A percentile compares a stretch with the other conserved stretches of the same genome.
These are phyloP conservation scores for Oreochromis spilurus DNA, from an alignment of 2,113 vertebrate genomes.

Conservation along the genomic window DNA sequence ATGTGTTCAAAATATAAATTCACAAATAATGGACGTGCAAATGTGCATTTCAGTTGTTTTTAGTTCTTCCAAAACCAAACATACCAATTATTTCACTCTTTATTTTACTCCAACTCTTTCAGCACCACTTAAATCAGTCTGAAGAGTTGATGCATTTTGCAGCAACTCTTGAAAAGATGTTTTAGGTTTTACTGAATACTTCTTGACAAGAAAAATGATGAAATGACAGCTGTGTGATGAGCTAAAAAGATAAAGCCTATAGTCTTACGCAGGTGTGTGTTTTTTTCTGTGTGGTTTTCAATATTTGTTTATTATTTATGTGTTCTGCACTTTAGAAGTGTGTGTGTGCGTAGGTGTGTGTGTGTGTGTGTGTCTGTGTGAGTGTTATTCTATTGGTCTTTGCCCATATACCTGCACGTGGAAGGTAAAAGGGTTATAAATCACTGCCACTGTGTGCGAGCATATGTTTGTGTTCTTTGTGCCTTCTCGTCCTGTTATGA, in stretches of 20 bases:
- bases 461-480: slow-evolving; percentile 39
- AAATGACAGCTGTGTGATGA: neutral
- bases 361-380: neutral
- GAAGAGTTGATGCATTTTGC: neutral
- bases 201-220: neutral
- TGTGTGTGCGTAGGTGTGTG: neutral
- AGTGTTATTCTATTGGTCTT: neutral
- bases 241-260: neutral
- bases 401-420: slow-evolving; percentile 4
- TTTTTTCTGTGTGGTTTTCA: neutral
- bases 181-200: neutral
- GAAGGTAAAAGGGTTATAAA: slow-evolving; percentile 36
- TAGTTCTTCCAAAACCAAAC: neutral
- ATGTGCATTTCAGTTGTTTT: neutral
- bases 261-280: neutral
- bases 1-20: neutral
- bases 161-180: neutral
- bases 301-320: neutral
- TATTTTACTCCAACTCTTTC: neutral
- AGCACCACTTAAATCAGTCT: neutral
- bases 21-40: neutral
- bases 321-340: neutral
- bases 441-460: slow-evolving; percentile 34
- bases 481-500: slow-evolving; percentile 14
- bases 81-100: neutral